Conservation (phyloP, 2,113 vertebrate species). For the Fregetta grallaria region DNA sequence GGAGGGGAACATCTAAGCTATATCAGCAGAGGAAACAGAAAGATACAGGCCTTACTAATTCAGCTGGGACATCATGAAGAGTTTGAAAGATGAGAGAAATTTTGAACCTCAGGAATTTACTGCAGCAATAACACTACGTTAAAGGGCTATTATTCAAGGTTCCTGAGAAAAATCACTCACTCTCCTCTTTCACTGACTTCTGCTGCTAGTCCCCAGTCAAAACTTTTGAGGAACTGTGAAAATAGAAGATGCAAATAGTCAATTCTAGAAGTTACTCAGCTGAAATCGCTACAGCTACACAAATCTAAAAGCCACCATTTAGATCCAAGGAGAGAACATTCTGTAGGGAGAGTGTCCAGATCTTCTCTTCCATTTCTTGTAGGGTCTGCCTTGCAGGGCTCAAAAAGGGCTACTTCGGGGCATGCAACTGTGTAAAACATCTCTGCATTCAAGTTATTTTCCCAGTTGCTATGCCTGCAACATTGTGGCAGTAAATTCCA, state of each 20-base stretch:
- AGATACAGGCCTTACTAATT: neutral
- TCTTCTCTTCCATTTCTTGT: neutral
- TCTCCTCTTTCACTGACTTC: neutral
- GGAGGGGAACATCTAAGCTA: neutral
- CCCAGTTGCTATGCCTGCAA: neutral
- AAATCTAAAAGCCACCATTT: neutral
- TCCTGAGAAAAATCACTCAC: neutral
- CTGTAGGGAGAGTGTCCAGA: neutral
- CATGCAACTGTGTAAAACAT: neutral
- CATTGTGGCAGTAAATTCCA: neutral
- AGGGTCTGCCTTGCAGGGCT: neutral
- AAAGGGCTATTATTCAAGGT: neutral
- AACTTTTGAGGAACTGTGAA: neutral
- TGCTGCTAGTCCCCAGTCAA: neutral
- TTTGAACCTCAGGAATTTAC: neutral
- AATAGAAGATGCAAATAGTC: neutral
- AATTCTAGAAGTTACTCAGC: neutral
- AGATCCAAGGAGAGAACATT: neutral
- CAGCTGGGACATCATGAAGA: neutral
- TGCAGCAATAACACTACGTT: neutral
- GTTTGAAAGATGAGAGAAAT: constrained; percentile 3
- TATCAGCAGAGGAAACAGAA: neutral
- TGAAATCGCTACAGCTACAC: neutral
- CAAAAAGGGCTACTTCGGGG: neutral
- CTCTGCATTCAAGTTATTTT: neutral